A percentile compares a stretch with the other conserved stretches of the same genome.
Conservation (phyloP, 2,888 invertebrate species). For the Rotaria sp. region DNA sequence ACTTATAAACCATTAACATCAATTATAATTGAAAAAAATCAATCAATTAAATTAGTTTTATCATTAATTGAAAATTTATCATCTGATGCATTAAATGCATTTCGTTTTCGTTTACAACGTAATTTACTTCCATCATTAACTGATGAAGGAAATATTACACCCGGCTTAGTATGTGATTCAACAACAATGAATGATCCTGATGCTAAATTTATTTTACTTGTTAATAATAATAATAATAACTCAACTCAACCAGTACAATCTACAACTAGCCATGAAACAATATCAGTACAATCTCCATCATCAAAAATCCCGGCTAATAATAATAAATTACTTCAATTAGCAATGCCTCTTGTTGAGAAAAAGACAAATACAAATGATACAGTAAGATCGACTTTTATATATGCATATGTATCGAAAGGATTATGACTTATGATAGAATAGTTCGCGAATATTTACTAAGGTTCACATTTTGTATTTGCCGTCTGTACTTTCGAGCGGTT, state of each 20-base stretch:
- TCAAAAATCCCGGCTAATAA: background rate
- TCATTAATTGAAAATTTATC: background rate
- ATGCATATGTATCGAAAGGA: no score
- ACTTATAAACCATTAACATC: background rate
- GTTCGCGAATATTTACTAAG: no score
- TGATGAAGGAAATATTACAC: conserved; percentile 21
- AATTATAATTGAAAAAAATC: background rate
- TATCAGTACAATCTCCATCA: background rate
- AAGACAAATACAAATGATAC: background rate
- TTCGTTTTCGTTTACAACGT: conserved; percentile 1
- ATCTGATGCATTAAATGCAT: background rate
- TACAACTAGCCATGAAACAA: background rate
- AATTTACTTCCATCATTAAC: conserved; percentile 5
- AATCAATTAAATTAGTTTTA: conserved; percentile 6
- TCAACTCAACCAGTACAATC: background rate
- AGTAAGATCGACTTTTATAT: background rate
- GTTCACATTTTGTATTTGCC: no score
- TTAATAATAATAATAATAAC: background rate
- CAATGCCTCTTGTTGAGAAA: background rate
- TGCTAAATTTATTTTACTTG: conserved; percentile 1
- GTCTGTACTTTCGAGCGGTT: no score
- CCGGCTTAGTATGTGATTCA: background rate
- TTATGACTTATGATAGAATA: no score
- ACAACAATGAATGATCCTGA: background rate
- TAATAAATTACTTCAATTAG: background rate